A percentile compares a stretch with the other conserved stretches of the same genome.
These are phyloP conservation scores for Stenurella melanura DNA, from an alignment of 2,888 invertebrate species.

Conservation along the genomic window DNA sequence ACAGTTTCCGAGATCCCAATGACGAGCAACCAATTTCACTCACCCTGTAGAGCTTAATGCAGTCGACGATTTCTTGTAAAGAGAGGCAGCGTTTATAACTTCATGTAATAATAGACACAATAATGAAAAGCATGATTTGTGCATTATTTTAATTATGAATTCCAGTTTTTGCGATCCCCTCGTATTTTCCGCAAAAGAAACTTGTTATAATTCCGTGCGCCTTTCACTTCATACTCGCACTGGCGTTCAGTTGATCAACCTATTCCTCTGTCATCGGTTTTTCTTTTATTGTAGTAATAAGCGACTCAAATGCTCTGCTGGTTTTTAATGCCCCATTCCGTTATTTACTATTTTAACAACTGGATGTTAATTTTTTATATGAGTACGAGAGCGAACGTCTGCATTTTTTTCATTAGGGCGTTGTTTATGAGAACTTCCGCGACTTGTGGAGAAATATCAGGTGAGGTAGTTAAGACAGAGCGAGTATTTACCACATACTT, in stretches of 20 bases:
- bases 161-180: slow-evolving; percentile 7
- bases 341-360: slow-evolving; percentile 41
- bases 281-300: slow-evolving; percentile 39
- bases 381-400: slow-evolving; percentile 18
- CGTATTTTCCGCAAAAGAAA: slow-evolving; percentile 34
- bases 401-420: slow-evolving; percentile 4
- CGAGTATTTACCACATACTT: background rate
- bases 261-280: slow-evolving; percentile 42
- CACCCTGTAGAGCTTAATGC: no score
- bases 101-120: background rate
- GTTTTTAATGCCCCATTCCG: slow-evolving; percentile 17
- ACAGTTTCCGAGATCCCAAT: no score
- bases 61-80: background rate
- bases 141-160: slow-evolving; percentile 30
- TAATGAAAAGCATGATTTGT: slow-evolving; percentile 19
- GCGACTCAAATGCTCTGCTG: slow-evolving; percentile 15
- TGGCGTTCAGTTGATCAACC: slow-evolving; percentile 37
- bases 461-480: background rate
- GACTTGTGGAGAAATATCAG: background rate
- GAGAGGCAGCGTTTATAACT: background rate
- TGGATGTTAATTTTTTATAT: background rate
- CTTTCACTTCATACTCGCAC: slow-evolving; percentile 41
- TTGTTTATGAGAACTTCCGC: slow-evolving; percentile 19
- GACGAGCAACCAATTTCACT: no score
- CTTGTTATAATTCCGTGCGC: slow-evolving; percentile 38